phyloP scores from a whole-genome alignment of 2,113 vertebrate genomes.

The Anolis sagrei region DNA sequence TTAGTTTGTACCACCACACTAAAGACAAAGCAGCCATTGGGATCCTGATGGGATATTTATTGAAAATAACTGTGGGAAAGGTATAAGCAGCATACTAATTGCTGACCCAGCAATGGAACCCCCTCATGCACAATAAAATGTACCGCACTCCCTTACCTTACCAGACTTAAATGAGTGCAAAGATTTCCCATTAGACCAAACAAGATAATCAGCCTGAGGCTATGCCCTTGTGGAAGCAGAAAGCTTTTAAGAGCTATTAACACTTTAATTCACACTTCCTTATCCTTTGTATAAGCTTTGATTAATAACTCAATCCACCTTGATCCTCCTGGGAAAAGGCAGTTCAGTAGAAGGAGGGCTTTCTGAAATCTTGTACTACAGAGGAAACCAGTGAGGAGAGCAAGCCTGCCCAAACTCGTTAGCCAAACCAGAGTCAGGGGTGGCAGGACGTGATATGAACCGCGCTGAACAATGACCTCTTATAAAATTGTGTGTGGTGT shows the following conservation, averaged over 20 bases:
- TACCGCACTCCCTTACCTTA: constrained; percentile 58
- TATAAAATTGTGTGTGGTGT: too few species aligned
- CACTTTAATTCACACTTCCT: constrained; percentile 73
- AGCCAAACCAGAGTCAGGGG: not conserved
- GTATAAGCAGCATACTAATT: constrained; percentile 72
- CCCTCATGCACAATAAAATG: constrained; percentile 52
- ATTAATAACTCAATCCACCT: constrained; percentile 68
- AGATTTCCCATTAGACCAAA: constrained; percentile 60
- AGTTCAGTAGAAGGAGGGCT: not conserved
- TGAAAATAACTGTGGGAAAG: constrained; percentile 72
- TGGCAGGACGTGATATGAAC: too few species aligned
- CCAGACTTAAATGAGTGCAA: constrained; percentile 57
- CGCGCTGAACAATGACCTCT: too few species aligned
- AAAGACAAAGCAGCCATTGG: constrained; percentile 12
- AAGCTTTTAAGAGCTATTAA: constrained; percentile 72
- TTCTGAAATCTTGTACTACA: constrained; percentile 20
- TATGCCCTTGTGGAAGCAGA: constrained; percentile 57
- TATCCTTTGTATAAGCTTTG: constrained; percentile 65
- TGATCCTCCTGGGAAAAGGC: constrained; percentile 65
- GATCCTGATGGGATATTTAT: constrained; percentile 36
- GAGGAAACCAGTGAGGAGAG: not conserved
- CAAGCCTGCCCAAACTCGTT: not conserved
- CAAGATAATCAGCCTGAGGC: constrained; percentile 70
- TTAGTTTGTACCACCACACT: constrained; percentile 40
- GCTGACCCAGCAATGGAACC: constrained; percentile 55